Base-by-base conservation (phyloP, 2,797 vertebrate genomes). In the Ciconia nigra region DNA sequence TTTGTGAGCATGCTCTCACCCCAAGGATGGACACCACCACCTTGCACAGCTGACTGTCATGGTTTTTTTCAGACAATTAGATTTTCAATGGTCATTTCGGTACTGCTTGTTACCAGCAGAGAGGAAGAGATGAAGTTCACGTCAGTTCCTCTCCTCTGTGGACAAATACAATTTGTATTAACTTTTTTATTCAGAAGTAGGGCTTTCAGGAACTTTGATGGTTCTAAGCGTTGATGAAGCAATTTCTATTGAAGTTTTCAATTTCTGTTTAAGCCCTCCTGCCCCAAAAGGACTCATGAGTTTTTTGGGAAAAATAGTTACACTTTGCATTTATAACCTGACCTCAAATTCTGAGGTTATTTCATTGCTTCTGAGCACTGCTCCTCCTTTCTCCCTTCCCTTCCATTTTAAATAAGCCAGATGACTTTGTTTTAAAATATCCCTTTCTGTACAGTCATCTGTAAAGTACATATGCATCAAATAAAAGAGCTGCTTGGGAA, bases 391-490 rank as follows among this genome's bases (percentile, higher is more conserved):
- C 25, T 81, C 41, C 15, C 33, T 87, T 92, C 47, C n/a, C 81
- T 92, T 89, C 24, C 49, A 74, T 87, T 97, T 89, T 47, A 89
- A 94, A 92, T 87, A 78, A 25, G 44, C 15, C 81, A 89, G 52
- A 78, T 83, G 52, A 92, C 72, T 97, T 94, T 87, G 71, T 87
- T 92, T 96, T 96, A 89, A 94, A 95, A 87, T 65, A 84, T 12
- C 21, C 10, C 35, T 80, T 90, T 89, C 69, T 77, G 15, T 29
- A 78, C 9, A 83, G 54, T 47, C 52, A 85, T n/a, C 77, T 62
- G n/a, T 66, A 90, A 94, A 88, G 81, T 51, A 87, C 24, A 90
- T 54, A 74, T 10, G 49, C 41, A 78, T 91, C 93, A 95, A 94
- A 95, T 46, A 67, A 57, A 91, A 93, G 31, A 88, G 21, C 26